Percentiles rank a stretch among this genome's conserved stretches.
phyloP scores from a whole-genome alignment of 2,888 invertebrate genomes.

The Bhutanitis thaidina region DNA sequence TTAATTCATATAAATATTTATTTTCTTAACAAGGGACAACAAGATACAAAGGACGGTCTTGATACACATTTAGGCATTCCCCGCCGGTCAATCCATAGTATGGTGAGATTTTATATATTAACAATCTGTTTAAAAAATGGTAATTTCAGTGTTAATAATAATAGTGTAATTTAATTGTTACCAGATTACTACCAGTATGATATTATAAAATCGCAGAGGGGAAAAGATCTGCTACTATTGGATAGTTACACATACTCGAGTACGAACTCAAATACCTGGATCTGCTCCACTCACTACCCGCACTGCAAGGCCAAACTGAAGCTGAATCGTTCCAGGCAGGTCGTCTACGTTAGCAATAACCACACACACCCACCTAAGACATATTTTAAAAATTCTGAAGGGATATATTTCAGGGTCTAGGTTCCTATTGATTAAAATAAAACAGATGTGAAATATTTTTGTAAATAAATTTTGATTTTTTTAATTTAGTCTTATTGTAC shows the following conservation, averaged over 20 bases:
- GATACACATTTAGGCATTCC: too few species aligned
- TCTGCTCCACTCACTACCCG: constrained; percentile 39
- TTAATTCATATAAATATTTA: too few species aligned
- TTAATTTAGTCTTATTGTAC: too few species aligned
- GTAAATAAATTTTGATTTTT: not conserved
- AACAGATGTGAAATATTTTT: too few species aligned
- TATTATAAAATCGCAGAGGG: constrained; percentile 35
- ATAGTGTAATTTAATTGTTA: not conserved
- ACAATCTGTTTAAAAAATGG: too few species aligned
- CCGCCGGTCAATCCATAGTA: too few species aligned
- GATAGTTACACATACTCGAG: constrained; percentile 36
- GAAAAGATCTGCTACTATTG: constrained; percentile 34
- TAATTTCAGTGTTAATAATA: too few species aligned
- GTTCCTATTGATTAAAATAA: too few species aligned
- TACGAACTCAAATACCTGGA: constrained; percentile 29
- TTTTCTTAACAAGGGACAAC: too few species aligned
- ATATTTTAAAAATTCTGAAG: constrained; percentile 22
- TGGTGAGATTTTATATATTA: too few species aligned
- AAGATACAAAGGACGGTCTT: too few species aligned
- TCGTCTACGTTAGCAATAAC: constrained; percentile 24
- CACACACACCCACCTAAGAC: constrained; percentile 37
- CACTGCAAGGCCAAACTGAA: constrained; percentile 35
- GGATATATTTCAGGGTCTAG: not conserved
- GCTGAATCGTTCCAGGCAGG: constrained; percentile 28
- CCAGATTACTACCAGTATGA: constrained; percentile 9